Evolutionary conservation across 1,140 invertebrate species (phyloP).

Genomic region (Hyposmocoma kahamanoa): DNA sequence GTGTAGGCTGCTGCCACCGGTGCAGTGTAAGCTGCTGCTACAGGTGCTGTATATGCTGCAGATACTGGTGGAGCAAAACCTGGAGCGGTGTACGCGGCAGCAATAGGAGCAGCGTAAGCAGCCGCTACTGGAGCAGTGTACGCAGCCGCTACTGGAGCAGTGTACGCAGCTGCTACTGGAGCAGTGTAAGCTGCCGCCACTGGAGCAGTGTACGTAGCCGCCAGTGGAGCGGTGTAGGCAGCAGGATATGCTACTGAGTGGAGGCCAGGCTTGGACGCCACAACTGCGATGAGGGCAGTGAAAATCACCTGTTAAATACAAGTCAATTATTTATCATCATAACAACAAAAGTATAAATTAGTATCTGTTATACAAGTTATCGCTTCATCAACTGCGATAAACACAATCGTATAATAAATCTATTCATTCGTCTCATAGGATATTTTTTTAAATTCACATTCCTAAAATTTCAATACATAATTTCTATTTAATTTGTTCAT

Average conservation of each 20-base stretch:
- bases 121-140: conserved; percentile 17
- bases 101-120: conserved; percentile 20
- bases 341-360: too few relatives aligned
- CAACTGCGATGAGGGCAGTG: conserved; percentile 38
- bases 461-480: too few relatives aligned
- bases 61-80: conserved; percentile 21
- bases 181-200: conserved; percentile 23
- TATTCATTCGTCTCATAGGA: too few relatives aligned
- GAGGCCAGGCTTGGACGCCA: conserved; percentile 50
- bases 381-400: too few relatives aligned
- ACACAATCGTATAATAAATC: too few relatives aligned
- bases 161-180: conserved; percentile 16
- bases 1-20: conserved; percentile 31
- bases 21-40: conserved; percentile 29
- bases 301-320: conserved; percentile 38
- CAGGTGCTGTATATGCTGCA: conserved; percentile 16
- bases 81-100: conserved; percentile 26
- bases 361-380: too few relatives aligned
- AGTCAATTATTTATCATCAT: too few relatives aligned
- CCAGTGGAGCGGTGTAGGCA: neutral
- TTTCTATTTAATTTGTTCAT: conserved; percentile 8
- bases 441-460: too few relatives aligned
- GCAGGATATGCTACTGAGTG: conserved; percentile 46
- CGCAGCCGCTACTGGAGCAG: conserved; percentile 13
- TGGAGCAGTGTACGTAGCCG: conserved; percentile 19